Conservation (phyloP, 2,888 invertebrate species). For the Drosophila nr. perissopoda region DNA sequence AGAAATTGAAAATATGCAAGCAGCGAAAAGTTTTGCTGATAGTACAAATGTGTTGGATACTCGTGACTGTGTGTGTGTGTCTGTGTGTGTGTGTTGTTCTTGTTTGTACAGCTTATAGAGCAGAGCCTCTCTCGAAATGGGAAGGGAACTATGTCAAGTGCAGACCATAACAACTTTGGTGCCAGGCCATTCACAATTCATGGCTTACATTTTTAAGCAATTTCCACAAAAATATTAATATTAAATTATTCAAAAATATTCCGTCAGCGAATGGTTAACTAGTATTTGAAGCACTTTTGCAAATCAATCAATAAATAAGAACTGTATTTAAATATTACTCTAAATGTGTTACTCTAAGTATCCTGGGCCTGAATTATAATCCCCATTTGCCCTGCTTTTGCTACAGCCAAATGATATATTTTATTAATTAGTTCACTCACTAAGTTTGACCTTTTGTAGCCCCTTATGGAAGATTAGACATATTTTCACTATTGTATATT, state of each 20-base stretch:
- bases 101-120: conserved; percentile 42
- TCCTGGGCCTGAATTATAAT: neutral
- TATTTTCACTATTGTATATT: neutral
- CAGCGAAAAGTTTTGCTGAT: conserved; percentile 64
- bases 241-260: neutral
- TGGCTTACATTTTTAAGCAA: conserved; percentile 50
- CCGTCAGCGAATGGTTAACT: too few species aligned
- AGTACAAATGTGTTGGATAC: conserved; percentile 26
- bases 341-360: neutral
- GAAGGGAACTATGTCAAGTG: conserved; percentile 68
- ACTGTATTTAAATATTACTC: neutral
- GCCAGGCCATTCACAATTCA: neutral
- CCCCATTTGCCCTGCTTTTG: neutral
- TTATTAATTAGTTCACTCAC: neutral
- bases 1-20: conserved; percentile 76
- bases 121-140: conserved; percentile 14
- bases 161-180: conserved; percentile 36
- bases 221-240: conserved; percentile 21
- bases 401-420: neutral
- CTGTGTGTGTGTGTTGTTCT: conserved; percentile 29
- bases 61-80: conserved; percentile 16
- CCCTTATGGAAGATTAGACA: neutral
- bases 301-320: neutral
- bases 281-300: too few species aligned
- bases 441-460: neutral